Base-by-base conservation (phyloP, 2,888 invertebrate genomes). In the Spodoptera exigua region DNA sequence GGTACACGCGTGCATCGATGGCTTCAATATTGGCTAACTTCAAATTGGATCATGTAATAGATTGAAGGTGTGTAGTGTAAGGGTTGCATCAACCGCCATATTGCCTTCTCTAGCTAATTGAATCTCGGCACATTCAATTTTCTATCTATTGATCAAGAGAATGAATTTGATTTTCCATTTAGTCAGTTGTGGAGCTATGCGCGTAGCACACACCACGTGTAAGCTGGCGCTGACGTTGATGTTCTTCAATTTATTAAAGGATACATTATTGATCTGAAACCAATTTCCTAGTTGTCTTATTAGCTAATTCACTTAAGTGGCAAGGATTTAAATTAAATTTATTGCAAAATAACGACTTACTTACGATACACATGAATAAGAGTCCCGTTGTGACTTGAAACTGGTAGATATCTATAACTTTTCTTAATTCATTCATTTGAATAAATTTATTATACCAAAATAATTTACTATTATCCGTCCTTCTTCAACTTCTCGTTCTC, bases 111-210 rank as follows among this genome's bases (percentile, higher is more conserved):
- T 36, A 43, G 0, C 27, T 36, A 45, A 45, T 56, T 56, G 12
- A 57, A 36, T 17, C 64, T 39, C 13, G 9, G 12, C 13, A 35
- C 21, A 27, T 40, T 61, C 34, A 14, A 36, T 41, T 41, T 41
- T 47, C 35, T 14, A 1, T 14, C 1, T 4, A 17, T 27, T n/a
- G 5, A n/a, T 45, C 14, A 13, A 13, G 17, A 13, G 21, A 43
- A 39, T 14, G 39, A 40, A 56, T 41, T 41, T 32, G 43, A 32
- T 65, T 40, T 35, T 40, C 16, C 10, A 2, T 16, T 7, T 18
- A 27, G 2, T 35, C 16, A 9, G 16, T 3, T 44, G 12, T 17
- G 12, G 2, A 2, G 10, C 0, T 21, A n/a, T n/a, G 2, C 4
- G 32, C 13, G 40, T 41, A 13, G 13, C 13, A 32, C 9, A 57